Conservation (phyloP, 1,140 invertebrate species). For the Achatina immaculata region DNA sequence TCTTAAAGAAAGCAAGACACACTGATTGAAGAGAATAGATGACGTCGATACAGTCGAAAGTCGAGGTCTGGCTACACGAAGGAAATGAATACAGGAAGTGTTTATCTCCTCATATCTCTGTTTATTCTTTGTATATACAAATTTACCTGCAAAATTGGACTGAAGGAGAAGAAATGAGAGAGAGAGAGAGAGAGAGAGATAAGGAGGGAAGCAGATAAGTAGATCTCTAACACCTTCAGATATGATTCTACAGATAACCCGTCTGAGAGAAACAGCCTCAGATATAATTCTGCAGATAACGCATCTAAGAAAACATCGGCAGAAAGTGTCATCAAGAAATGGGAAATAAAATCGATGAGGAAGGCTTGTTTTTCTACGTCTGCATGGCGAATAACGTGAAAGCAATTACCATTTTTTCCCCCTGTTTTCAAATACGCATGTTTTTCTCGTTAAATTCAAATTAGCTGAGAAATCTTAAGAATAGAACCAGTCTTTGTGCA, state of each 20-base stretch:
- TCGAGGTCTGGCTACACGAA: too few relatives aligned
- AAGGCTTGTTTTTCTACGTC: neutral
- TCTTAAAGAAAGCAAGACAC: too few relatives aligned
- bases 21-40: too few relatives aligned
- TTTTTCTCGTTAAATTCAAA: neutral
- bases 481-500: neutral
- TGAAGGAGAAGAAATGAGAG: neutral
- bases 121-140: too few relatives aligned
- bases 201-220: constrained; percentile 15
- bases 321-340: neutral
- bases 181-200: constrained; percentile 28
- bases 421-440: neutral
- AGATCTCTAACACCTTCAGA: too few relatives aligned
- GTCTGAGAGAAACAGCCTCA: too few relatives aligned
- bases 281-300: too few relatives aligned
- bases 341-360: neutral
- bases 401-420: neutral
- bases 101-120: too few relatives aligned
- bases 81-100: too few relatives aligned
- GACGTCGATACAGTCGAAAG: too few relatives aligned
- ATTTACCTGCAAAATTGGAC: too few relatives aligned
- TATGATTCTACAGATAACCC: too few relatives aligned
- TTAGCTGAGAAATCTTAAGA: neutral
- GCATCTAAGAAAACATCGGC: neutral
- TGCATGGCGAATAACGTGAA: neutral